Conservation (phyloP, 2,797 vertebrate genomes). For the Helostoma temminkii region DNA sequence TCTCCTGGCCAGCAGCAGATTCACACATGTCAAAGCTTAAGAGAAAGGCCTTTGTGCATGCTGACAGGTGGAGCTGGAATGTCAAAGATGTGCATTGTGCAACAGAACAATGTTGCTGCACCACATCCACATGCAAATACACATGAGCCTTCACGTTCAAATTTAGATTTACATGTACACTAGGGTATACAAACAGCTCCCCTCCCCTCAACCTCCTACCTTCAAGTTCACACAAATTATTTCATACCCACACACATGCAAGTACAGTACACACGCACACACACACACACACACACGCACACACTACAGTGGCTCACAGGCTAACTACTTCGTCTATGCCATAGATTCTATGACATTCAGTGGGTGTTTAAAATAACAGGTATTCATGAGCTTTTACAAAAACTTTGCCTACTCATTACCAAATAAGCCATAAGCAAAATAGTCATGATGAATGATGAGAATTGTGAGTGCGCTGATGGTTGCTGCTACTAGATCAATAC, state of each 20-base stretch:
- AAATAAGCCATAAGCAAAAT: neutral
- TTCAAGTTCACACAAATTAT: conserved; percentile 51
- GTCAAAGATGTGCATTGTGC: conserved; percentile 69
- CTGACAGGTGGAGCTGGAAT: conserved; percentile 74
- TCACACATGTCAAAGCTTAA: conserved; percentile 56
- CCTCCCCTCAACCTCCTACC: conserved; percentile 35
- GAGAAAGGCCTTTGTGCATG: conserved; percentile 63
- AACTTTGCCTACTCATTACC: conserved; percentile 55
- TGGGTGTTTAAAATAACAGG: conserved; percentile 58
- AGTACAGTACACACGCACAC: conserved; percentile 16
- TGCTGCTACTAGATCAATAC: neutral
- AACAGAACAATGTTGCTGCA: conserved; percentile 58
- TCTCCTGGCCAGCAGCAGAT: conserved; percentile 61
- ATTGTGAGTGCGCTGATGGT: conserved; percentile 1
- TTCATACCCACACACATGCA: conserved; percentile 16
- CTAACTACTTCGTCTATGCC: conserved; percentile 67
- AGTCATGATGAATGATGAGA: conserved; percentile 12
- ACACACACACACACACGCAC: conserved; percentile 22
- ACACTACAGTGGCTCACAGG: conserved; percentile 54
- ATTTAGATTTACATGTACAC: conserved; percentile 63
- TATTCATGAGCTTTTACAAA: conserved; percentile 37
- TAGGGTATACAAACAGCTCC: conserved; percentile 33
- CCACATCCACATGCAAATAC: conserved; percentile 57
- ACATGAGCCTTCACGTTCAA: conserved; percentile 54
- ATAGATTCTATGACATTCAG: conserved; percentile 53